These are phyloP conservation scores for Cervus canadensis DNA, from an alignment of 2,113 vertebrate genomes.

Conservation along the genomic window DNA sequence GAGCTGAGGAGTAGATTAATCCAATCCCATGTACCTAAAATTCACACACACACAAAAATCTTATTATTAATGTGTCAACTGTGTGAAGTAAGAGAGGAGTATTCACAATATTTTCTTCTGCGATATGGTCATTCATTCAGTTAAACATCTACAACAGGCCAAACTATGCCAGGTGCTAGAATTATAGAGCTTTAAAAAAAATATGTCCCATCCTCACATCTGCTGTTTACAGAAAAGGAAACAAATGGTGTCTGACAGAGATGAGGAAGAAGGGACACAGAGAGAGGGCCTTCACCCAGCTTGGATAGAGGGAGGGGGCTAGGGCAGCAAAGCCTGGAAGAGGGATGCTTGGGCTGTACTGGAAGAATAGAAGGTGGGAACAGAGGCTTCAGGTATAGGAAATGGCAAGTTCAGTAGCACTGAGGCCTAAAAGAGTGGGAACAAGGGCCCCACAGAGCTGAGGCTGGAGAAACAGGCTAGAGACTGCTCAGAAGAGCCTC, in stretches of 20 bases:
- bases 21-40: neutral
- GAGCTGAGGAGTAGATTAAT: neutral
- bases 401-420: neutral
- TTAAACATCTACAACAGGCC: neutral
- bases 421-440: neutral
- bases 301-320: neutral
- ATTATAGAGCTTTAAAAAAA: neutral
- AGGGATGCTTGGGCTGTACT: neutral
- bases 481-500: neutral
- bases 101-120: neutral
- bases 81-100: neutral
- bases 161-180: neutral
- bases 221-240: neutral
- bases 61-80: neutral
- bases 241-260: neutral
- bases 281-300: neutral
- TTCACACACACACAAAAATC: neutral
- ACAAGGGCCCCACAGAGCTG: neutral
- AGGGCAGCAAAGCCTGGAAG: accelerated
- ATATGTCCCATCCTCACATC: neutral
- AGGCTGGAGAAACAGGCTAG: no score
- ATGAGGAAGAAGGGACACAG: neutral
- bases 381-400: neutral
- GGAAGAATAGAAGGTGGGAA: neutral
- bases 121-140: neutral